Conservation (phyloP, 2,797 vertebrate genomes). For the Danio albolineatus region DNA sequence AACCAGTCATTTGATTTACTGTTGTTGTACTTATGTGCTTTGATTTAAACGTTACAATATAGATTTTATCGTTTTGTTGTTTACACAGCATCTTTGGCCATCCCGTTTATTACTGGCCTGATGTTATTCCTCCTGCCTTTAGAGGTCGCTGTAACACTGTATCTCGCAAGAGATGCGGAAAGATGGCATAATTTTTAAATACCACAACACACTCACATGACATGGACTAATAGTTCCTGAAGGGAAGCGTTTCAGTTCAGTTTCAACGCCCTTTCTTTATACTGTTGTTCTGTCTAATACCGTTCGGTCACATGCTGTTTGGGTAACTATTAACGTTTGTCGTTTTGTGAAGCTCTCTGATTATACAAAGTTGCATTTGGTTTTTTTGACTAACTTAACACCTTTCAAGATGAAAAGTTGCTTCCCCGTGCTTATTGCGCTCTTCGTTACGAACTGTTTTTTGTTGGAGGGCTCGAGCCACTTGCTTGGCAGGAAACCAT, state of each 20-base stretch:
- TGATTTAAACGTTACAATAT: background rate
- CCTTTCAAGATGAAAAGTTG: slow-evolving; percentile 26
- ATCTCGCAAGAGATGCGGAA: slow-evolving; percentile 37
- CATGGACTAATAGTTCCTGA: background rate
- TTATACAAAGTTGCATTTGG: background rate
- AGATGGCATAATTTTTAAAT: slow-evolving; percentile 25
- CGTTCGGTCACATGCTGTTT: background rate
- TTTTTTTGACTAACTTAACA: background rate
- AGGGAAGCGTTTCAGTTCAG: too few relatives aligned
- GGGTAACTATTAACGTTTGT: background rate
- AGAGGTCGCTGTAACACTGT: slow-evolving; percentile 42
- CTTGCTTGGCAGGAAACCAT: background rate
- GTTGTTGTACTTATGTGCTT: too few relatives aligned
- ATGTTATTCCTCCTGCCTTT: slow-evolving; percentile 49
- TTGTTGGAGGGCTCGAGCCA: slow-evolving; percentile 12
- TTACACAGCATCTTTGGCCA: background rate
- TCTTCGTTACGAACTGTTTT: background rate
- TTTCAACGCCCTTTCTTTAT: background rate
- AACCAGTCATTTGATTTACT: background rate
- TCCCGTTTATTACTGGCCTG: background rate
- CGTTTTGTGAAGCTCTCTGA: background rate
- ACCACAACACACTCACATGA: slow-evolving; percentile 12
- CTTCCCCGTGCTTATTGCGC: background rate
- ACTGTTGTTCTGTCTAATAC: too few relatives aligned
- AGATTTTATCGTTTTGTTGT: background rate